Evolutionary conservation across 1,140 invertebrate species (phyloP), one percentile per base, ranked within the genome.

Genomic region (Ooceraea biroi): DNA sequence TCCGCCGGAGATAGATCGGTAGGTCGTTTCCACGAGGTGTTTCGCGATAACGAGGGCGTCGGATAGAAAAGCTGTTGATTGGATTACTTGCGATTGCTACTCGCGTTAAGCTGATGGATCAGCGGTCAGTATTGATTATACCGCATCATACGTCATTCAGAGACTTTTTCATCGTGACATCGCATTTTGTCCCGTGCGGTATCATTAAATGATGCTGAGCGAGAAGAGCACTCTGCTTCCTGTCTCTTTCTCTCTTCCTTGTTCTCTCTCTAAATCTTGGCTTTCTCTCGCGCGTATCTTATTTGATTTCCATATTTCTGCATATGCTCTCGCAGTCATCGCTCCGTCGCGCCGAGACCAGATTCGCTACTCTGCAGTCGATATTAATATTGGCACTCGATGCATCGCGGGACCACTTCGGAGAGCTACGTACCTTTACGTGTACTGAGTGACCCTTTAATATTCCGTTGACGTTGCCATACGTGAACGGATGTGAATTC

Each of bases 311-410:
- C 25, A 63, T 50, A 36, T 73, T 69, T 50, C 71, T 66, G 60
- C 25, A 58, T 65, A 73, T 27, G n/a, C 58, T 46, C 48, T 60
- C 48, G 60, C 10, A 36, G 19, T 50, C 19, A 44, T 25, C 48
- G 36, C 50, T 36, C 7, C 57, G 10, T 69, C 19, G 65, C n/a
- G 41, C 22, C 30, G 46, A 55, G 55, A 71, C 46, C 36, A 36
- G 72, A 41, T 69, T 84, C 41, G 41, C 71, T 87, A 74, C 74
- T 61, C 55, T 78, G 80, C 85, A 58, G 25, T 76, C 78, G 86
- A 86, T 88, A 89, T 89, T 88, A 88, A 89, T 89, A 89, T 88
- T 83, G 84, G 36, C 44, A 82, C 72, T 89, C 86, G 82, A 89
- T 86, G 85, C 86, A 84, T 85, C 36, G 74, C 44, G 55, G 22